Conservation (phyloP, 2,888 invertebrate genomes). For the Drosophila borborema region DNA sequence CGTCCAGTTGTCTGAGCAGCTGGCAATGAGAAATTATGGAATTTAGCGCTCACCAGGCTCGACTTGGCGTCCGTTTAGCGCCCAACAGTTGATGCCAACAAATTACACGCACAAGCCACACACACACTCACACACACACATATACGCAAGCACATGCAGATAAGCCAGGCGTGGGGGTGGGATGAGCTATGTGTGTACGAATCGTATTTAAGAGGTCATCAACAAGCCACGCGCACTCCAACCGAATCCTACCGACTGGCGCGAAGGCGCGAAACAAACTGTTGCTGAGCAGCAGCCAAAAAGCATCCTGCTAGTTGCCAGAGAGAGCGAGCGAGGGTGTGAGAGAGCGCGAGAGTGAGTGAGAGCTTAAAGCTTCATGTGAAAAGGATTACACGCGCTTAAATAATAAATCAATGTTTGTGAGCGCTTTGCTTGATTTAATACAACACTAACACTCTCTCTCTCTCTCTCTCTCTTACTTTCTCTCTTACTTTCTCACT, state of each 20-base stretch:
- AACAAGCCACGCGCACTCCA: constrained; percentile 7
- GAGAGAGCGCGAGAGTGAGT: constrained; percentile 15
- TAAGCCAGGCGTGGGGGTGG: neutral
- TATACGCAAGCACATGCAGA: neutral
- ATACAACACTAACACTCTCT: neutral
- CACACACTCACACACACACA: neutral
- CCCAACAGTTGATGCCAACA: constrained; percentile 19
- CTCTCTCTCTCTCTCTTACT: neutral
- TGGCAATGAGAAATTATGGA: constrained; percentile 3
- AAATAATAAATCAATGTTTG: constrained; percentile 66
- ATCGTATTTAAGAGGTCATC: constrained; percentile 20
- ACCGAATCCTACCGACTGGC: constrained; percentile 58
- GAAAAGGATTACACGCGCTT: constrained; percentile 68
- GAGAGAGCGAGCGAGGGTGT: constrained; percentile 13
- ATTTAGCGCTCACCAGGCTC: constrained; percentile 64
- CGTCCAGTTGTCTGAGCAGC: constrained; percentile 27
- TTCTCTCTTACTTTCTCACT: neutral
- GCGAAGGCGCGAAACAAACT: constrained; percentile 77
- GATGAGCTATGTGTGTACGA: neutral
- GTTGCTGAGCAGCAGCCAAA: constrained; percentile 63
- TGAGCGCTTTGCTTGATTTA: constrained; percentile 10
- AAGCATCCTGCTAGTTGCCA: constrained; percentile 30
- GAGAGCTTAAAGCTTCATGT: constrained; percentile 64
- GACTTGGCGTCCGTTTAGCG: constrained; percentile 12
- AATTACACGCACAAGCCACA: constrained; percentile 7